A percentile compares a stretch with the other conserved stretches of the same genome.
Evolutionary conservation across 2,888 invertebrate genomes (phyloP).

Genomic region (Neoascia interrupta): DNA sequence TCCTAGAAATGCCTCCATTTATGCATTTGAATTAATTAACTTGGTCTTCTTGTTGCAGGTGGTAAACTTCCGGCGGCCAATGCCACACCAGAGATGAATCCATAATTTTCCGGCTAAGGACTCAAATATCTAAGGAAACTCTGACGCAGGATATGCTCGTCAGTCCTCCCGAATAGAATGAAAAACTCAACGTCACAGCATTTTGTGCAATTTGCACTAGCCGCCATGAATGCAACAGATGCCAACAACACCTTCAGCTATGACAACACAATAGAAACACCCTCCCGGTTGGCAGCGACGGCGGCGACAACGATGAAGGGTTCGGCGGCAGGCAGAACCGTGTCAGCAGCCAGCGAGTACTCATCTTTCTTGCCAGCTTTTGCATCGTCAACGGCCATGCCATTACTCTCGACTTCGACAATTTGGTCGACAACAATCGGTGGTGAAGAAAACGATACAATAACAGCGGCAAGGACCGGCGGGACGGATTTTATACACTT

Average conservation of each 20-base stretch:
- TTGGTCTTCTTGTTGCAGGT: slow-evolving; percentile 50
- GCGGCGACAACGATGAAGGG: background rate
- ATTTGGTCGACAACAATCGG: slow-evolving; percentile 69
- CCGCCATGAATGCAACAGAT: slow-evolving; percentile 55
- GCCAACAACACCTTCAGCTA: slow-evolving; percentile 37
- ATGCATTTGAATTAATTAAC: slow-evolving; percentile 45
- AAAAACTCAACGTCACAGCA: slow-evolving; percentile 41
- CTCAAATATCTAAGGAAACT: slow-evolving; percentile 7
- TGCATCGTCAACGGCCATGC: slow-evolving; percentile 61
- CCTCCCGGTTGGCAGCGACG: slow-evolving; percentile 26
- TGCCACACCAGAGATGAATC: slow-evolving; percentile 37
- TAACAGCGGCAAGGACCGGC: slow-evolving; percentile 41
- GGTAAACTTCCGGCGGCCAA: background rate
- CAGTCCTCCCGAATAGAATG: slow-evolving; percentile 25
- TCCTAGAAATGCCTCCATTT: slow-evolving; percentile 6
- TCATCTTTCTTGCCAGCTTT: slow-evolving; percentile 40
- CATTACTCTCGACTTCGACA: slow-evolving; percentile 59
- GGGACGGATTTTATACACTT: slow-evolving; percentile 74
- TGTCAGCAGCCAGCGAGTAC: slow-evolving; percentile 52
- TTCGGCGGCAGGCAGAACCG: slow-evolving; percentile 11
- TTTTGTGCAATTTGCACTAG: slow-evolving; percentile 45
- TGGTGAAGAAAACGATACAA: slow-evolving; percentile 52
- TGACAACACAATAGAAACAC: slow-evolving; percentile 45
- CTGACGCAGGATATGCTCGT: background rate
- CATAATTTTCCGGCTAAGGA: slow-evolving; percentile 33